These are phyloP conservation scores for Polyommatus icarus DNA, from an alignment of 2,888 invertebrate genomes.

Conservation along the genomic window DNA sequence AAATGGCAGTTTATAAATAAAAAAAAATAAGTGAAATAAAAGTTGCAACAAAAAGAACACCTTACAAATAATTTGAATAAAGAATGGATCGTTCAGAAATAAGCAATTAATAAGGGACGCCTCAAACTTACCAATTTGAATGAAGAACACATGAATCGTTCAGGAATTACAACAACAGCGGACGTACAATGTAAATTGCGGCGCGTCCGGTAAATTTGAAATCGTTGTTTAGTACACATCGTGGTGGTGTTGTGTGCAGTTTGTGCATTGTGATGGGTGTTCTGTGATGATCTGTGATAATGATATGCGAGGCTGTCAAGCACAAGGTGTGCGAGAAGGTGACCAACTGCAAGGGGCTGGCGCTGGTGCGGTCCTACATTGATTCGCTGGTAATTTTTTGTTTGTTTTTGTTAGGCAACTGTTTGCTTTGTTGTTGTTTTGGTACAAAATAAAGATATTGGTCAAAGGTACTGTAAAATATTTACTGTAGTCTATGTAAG, in stretches of 20 bases:
- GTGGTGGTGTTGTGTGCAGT: conserved; percentile 49
- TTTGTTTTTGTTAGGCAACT: too few relatives aligned
- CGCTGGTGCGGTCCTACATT: conserved; percentile 65
- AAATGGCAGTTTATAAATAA: background rate
- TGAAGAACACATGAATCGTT: conserved; percentile 38
- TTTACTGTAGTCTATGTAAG: background rate
- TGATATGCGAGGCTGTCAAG: conserved; percentile 71
- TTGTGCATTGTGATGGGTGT: conserved; percentile 42
- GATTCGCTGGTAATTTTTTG: conserved; percentile 61
- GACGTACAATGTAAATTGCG: conserved; percentile 53
- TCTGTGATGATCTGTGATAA: conserved; percentile 40
- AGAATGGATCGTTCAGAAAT: conserved; percentile 32
- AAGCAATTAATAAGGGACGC: background rate
- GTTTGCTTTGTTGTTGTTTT: conserved; percentile 3
- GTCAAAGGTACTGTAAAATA: background rate
- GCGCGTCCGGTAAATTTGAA: conserved; percentile 66
- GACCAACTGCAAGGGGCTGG: conserved; percentile 67
- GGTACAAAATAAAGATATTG: background rate
- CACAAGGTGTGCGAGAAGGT: conserved; percentile 70
- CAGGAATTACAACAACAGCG: conserved; percentile 44
- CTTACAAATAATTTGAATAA: conserved; percentile 16
- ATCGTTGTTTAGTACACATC: conserved; percentile 53
- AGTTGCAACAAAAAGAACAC: background rate
- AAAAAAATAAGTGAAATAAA: background rate
- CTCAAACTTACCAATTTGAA: conserved; percentile 10